These are phyloP conservation scores for Brachionus plicatilis DNA, from an alignment of 1,140 invertebrate species.

Conservation along the genomic window DNA sequence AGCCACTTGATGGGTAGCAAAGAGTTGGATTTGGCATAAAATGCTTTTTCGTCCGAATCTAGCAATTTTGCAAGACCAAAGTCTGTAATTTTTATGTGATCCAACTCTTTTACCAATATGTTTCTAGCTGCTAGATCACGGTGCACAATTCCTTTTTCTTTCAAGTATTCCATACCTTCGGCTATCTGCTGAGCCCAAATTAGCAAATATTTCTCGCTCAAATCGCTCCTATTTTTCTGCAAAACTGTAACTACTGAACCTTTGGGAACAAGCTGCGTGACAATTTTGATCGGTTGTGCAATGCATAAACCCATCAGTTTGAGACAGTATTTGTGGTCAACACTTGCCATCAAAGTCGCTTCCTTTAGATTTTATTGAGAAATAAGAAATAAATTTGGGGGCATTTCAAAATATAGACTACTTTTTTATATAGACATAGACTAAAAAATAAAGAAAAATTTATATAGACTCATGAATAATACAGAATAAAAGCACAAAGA, in stretches of 20 bases:
- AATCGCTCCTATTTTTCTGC: neutral
- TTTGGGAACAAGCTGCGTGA: neutral
- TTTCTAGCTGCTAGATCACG: slow-evolving; percentile 91
- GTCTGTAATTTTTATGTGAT: slow-evolving; percentile 56
- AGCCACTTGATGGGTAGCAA: slow-evolving; percentile 11
- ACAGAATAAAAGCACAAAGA: no score
- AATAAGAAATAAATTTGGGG: no score
- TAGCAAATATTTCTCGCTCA: slow-evolving; percentile 63
- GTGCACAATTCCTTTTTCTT: slow-evolving; percentile 90
- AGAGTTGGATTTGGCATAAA: slow-evolving; percentile 93
- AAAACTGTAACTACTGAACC: slow-evolving; percentile 24
- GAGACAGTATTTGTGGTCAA: slow-evolving; percentile 16
- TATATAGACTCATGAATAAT: no score
- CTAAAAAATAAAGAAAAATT: no score
- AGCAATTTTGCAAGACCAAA: slow-evolving; percentile 57
- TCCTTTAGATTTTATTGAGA: neutral
- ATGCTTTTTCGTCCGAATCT: slow-evolving; percentile 49
- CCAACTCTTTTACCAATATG: slow-evolving; percentile 67
- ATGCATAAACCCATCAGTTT: slow-evolving; percentile 13
- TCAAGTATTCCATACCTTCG: slow-evolving; percentile 90
- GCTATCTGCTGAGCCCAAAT: slow-evolving; percentile 95
- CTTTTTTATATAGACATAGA: no score
- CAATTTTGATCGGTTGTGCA: neutral
- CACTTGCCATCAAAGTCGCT: slow-evolving; percentile 31
- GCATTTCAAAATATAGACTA: no score